phyloP scores from a whole-genome alignment of 2,888 invertebrate genomes.

The Poecilus cupreus region DNA sequence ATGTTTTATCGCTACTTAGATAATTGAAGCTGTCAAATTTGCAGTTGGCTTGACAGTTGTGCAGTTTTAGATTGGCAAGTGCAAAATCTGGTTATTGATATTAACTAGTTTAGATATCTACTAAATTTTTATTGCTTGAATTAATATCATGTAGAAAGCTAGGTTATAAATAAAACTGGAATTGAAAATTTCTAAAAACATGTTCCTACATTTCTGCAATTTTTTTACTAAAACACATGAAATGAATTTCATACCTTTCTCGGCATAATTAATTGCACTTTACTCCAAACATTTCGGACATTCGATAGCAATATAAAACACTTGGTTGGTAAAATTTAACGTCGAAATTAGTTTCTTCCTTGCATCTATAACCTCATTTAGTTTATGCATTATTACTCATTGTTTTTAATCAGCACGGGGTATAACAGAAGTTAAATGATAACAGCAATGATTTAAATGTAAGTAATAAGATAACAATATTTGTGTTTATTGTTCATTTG shows the following conservation, averaged over 20 bases:
- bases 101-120: conserved; percentile 10
- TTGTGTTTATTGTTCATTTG: background rate
- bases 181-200: conserved; percentile 38
- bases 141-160: conserved; percentile 44
- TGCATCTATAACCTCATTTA: conserved; percentile 3
- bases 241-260: conserved; percentile 7
- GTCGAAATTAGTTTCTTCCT: conserved; percentile 11
- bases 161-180: conserved; percentile 47
- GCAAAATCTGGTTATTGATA: conserved; percentile 4
- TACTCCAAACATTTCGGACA: background rate
- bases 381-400: background rate
- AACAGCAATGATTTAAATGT: no score
- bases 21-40: conserved; percentile 9
- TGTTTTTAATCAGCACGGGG: no score
- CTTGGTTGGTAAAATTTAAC: no score
- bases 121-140: conserved; percentile 9
- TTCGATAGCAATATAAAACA: background rate
- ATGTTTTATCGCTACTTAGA: background rate
- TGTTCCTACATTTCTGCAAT: background rate
- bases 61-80: background rate
- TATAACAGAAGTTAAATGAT: no score
- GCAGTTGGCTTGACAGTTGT: background rate
- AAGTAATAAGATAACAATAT: background rate
- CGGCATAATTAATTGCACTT: background rate
- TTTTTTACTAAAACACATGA: background rate